These are phyloP conservation scores for Aythya baeri DNA, from an alignment of 2,113 vertebrate genomes.

Conservation along the genomic window DNA sequence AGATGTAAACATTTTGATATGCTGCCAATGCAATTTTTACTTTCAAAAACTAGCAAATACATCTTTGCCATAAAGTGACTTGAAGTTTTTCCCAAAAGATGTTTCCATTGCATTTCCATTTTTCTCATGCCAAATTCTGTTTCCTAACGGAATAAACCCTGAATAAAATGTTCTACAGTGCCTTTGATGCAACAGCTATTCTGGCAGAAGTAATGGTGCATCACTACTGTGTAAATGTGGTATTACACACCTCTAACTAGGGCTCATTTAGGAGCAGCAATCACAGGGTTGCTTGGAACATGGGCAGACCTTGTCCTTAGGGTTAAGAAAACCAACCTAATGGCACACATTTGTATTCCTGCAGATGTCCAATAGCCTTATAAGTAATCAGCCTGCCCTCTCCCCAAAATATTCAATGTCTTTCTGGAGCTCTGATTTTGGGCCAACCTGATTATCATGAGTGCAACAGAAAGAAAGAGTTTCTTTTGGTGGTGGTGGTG, in stretches of 20 bases:
- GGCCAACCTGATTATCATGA: neutral
- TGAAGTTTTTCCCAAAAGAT: neutral
- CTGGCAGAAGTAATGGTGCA: neutral
- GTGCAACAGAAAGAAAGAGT: neutral
- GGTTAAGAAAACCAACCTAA: neutral
- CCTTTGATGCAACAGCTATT: neutral
- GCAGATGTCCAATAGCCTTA: neutral
- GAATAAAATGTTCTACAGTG: neutral
- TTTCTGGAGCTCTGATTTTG: neutral
- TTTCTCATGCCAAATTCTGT: neutral
- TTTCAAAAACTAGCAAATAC: slow-evolving; percentile 7
- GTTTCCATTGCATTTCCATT: neutral
- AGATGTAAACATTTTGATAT: slow-evolving; percentile 8
- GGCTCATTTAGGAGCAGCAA: neutral
- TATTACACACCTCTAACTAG: neutral
- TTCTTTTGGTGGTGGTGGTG: neutral
- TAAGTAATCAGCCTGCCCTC: neutral
- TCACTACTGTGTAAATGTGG: neutral
- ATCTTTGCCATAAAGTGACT: neutral
- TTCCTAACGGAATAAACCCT: neutral
- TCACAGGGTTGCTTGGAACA: neutral
- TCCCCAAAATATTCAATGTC: neutral
- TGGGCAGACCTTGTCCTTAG: neutral
- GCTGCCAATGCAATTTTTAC: slow-evolving; percentile 14
- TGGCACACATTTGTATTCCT: neutral